Percentiles rank a stretch among this genome's conserved stretches.
phyloP scores from a whole-genome alignment of 2,797 vertebrate species.

The Gambelia wislizenii region DNA sequence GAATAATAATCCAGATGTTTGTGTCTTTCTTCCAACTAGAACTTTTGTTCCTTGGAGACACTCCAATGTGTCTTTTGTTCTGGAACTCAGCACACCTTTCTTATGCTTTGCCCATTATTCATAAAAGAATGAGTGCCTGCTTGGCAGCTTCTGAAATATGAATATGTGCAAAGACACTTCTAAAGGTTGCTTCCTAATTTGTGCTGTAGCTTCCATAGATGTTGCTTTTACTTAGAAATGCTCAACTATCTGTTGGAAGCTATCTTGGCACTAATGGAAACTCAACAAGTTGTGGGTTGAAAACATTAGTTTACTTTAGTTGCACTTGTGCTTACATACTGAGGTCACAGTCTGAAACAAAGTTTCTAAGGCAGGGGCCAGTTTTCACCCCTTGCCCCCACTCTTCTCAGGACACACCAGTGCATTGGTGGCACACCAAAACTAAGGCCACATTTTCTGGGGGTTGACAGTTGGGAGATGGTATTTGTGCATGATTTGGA shows the following conservation, averaged over 20 bases:
- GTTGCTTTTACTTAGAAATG: not conserved
- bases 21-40: not conserved
- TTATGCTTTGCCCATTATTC: not conserved
- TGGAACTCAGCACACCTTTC: fast-evolving
- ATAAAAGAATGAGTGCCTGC: not conserved
- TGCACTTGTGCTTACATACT: not conserved
- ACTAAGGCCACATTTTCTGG: too few species aligned
- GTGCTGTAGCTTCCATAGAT: not conserved
- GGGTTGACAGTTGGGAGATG: too few species aligned
- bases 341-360: not conserved
- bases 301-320: not conserved
- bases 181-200: fast-evolving
- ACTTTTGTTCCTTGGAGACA: not conserved
- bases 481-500: too few species aligned
- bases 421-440: too few species aligned
- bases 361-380: not conserved
- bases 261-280: not conserved
- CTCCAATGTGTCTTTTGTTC: fast-evolving
- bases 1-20: fast-evolving
- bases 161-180: not conserved
- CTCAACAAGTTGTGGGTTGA: not conserved
- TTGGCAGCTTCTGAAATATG: not conserved
- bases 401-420: too few species aligned
- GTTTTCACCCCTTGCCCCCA: too few species aligned
- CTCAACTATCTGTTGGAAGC: too few species aligned